Evolutionary conservation across 2,888 invertebrate genomes (phyloP).

Genomic region (Zootermopsis nevadensis): DNA sequence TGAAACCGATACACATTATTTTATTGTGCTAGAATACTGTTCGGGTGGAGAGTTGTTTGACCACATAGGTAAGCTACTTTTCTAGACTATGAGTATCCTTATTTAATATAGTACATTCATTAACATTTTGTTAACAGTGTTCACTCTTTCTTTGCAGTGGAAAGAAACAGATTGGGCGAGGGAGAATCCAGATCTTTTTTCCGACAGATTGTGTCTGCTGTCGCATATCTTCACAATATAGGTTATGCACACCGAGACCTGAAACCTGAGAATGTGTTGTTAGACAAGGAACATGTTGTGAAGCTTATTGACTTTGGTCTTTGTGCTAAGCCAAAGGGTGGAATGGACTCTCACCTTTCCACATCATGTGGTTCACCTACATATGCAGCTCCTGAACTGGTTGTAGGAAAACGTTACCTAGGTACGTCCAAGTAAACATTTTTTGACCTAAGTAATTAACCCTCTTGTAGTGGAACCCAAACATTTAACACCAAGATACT

Average conservation of each 20-base stretch:
- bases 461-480: too few species aligned
- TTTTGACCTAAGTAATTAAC: too few species aligned
- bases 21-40: slow-evolving; percentile 85
- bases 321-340: slow-evolving; percentile 78
- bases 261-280: slow-evolving; percentile 85
- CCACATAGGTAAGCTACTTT: slow-evolving; percentile 70
- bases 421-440: slow-evolving; percentile 58
- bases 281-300: slow-evolving; percentile 78
- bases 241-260: slow-evolving; percentile 85
- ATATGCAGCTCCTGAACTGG: slow-evolving; percentile 79
- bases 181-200: slow-evolving; percentile 80
- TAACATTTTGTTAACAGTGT: background rate
- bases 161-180: slow-evolving; percentile 68
- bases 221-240: slow-evolving; percentile 78
- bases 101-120: too few species aligned
- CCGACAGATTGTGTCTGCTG: slow-evolving; percentile 81
- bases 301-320: slow-evolving; percentile 87
- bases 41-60: slow-evolving; percentile 87
- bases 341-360: slow-evolving; percentile 67
- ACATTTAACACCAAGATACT: too few species aligned
- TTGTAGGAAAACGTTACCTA: slow-evolving; percentile 68
- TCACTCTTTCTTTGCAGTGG: slow-evolving; percentile 51
- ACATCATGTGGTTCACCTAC: slow-evolving; percentile 80
- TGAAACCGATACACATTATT: slow-evolving; percentile 79
- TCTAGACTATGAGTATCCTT: too few species aligned